A percentile compares a stretch with the other conserved stretches of the same genome.
Evolutionary conservation across 2,113 vertebrate species (phyloP).

Genomic region (Pipra filicauda): DNA sequence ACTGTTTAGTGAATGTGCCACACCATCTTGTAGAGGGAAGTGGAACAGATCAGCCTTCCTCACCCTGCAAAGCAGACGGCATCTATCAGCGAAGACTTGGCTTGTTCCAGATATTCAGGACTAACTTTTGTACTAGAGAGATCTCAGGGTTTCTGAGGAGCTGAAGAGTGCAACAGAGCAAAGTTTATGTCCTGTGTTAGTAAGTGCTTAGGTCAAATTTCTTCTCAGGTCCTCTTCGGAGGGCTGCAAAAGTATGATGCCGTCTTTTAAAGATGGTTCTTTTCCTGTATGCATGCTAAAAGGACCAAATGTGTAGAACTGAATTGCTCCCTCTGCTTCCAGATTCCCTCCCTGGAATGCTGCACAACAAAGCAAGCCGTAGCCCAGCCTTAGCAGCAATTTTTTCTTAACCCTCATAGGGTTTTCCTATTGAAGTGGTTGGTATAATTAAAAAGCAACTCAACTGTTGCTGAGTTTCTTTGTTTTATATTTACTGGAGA

Average conservation of each 20-base stretch:
- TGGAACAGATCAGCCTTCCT: background rate
- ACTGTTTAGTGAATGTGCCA: rapidly evolving
- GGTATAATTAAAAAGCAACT: conserved; percentile 36
- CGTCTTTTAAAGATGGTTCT: background rate
- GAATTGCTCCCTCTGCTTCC: background rate
- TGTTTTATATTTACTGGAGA: conserved; percentile 50
- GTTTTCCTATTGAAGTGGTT: conserved; percentile 51
- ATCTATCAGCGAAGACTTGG: background rate
- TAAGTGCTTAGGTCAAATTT: background rate
- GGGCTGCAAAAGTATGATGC: background rate
- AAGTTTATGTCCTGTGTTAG: background rate
- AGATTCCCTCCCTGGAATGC: background rate
- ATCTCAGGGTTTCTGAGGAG: background rate
- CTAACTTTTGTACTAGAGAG: background rate
- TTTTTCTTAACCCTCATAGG: conserved; percentile 1
- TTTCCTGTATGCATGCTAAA: background rate
- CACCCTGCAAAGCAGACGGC: background rate
- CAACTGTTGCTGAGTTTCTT: background rate
- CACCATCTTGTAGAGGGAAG: rapidly evolving
- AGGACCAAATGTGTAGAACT: background rate
- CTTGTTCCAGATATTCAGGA: background rate
- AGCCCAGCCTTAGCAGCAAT: background rate
- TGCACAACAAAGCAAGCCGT: background rate
- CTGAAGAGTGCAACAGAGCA: background rate
- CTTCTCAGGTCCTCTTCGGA: background rate